Percentiles rank a stretch among this genome's conserved stretches.
Evolutionary conservation across 2,888 invertebrate genomes (phyloP).

Genomic region (Ganaspis brasiliensis): DNA sequence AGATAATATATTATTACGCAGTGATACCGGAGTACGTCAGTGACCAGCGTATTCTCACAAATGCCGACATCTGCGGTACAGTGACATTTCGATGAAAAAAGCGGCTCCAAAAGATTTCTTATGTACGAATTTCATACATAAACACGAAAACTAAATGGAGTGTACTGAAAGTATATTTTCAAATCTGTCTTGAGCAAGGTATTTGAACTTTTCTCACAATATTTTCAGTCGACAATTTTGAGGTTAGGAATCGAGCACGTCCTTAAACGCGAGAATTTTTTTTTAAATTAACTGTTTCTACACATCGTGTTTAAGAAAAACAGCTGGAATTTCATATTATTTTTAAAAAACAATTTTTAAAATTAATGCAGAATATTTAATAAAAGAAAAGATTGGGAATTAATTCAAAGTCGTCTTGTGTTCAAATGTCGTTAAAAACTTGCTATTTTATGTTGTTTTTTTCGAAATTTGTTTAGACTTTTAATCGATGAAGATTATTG

Average conservation of each 20-base stretch:
- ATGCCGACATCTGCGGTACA: conserved; percentile 30
- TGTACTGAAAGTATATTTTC: conserved; percentile 1
- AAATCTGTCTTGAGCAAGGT: conserved; percentile 10
- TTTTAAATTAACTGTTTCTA: neutral
- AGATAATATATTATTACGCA: too few species aligned
- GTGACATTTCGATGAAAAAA: conserved; percentile 24
- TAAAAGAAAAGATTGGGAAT: too few species aligned
- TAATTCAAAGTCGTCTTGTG: too few species aligned
- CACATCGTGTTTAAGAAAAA: neutral
- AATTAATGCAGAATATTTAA: neutral
- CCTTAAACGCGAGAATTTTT: neutral
- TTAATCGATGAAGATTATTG: neutral
- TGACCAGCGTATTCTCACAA: neutral
- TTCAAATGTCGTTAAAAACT: too few species aligned
- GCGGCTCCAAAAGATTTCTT: neutral
- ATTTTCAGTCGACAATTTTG: conserved; percentile 1
- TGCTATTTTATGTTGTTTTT: neutral
- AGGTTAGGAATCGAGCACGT: conserved; percentile 37
- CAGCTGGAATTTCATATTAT: neutral
- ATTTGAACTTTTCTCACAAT: neutral
- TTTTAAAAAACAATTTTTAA: neutral
- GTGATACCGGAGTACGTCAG: neutral
- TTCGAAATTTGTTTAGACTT: neutral
- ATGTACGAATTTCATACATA: conserved; percentile 25
- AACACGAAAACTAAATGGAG: conserved; percentile 20